These are phyloP conservation scores for Lutjanus campechanus DNA, from an alignment of 2,797 vertebrate genomes.

Conservation along the genomic window DNA sequence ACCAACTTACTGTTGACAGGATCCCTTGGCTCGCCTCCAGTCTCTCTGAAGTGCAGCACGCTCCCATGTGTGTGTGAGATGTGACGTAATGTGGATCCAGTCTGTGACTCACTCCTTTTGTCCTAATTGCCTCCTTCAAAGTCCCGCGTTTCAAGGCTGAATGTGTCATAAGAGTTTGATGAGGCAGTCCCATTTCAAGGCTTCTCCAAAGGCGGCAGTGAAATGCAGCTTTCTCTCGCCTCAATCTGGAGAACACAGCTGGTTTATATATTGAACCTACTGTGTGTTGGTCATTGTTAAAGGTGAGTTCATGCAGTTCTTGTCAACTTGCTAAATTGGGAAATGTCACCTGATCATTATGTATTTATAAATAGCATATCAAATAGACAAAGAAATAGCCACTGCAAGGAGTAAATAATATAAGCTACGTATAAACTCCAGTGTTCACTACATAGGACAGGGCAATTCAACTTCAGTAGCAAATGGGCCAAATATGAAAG, in stretches of 20 bases:
- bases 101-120: slow-evolving; percentile 56
- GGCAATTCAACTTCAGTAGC: too few species aligned
- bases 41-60: slow-evolving; percentile 29
- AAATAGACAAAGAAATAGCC: background rate
- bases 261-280: background rate
- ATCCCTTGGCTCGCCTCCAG: slow-evolving; percentile 37
- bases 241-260: background rate
- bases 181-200: slow-evolving; percentile 3
- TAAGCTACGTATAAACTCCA: background rate
- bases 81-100: slow-evolving; percentile 46
- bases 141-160: slow-evolving; percentile 37
- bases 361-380: background rate
- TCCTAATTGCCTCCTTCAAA: slow-evolving; percentile 43
- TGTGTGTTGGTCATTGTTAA: background rate
- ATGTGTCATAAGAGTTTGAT: slow-evolving; percentile 14
- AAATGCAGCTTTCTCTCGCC: slow-evolving; percentile 4
- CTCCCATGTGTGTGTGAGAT: slow-evolving; percentile 58
- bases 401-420: background rate
- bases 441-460: background rate
- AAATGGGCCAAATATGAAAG: too few species aligned
- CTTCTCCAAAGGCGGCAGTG: background rate
- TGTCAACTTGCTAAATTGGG: background rate
- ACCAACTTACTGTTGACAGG: slow-evolving; percentile 26
- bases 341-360: slow-evolving; percentile 3
- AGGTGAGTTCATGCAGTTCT: background rate